Base-by-base conservation (phyloP, 2,888 invertebrate species). In the Tenthredo mesomela region DNA sequence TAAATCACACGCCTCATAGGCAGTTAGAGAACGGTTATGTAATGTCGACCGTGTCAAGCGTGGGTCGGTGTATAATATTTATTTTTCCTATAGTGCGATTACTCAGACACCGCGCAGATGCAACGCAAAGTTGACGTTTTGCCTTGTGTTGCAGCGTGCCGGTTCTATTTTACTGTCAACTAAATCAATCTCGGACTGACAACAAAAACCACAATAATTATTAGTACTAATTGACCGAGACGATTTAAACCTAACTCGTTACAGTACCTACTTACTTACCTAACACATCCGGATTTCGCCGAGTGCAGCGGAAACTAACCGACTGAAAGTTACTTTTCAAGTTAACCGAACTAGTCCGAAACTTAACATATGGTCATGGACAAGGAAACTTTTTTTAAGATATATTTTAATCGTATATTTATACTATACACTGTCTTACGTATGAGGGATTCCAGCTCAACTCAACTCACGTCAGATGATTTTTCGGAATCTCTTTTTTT, bases 141-240 rank as follows among this genome's bases (percentile, higher is more conserved):
- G 18, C 65, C 15, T 47, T n/a, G 40, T 15, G 25, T 70, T 40
- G 33, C 37, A 40, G 61, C 67, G 43, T 10, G 65, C 21, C 77
- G 77, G 77, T 77, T 33, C 40, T 43, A 61, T 61, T 58, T 47
- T 86, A 86, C 71, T 85, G 88, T 88, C 89, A 86, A 88, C 87
- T 91, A 90, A 90, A 90, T 91, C 91, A 89, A 90, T 91, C 90
- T 85, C 84, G 84, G 85, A 85, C 86, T 86, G 86, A 86, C 84
- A 87, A 85, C 86, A 61, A 85, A 84, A 75, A 86, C 87, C 84
- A 86, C 87, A 87, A 88, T 87, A 88, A 87, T 90, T 90, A 91
- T 91, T 90, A 90, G 87, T 86, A 87, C 88, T 89, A 90, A 90
- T 90, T 90, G 90, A 89, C 85, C 87, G 87, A 85, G 86, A 86